Evolutionary conservation across 2,113 vertebrate genomes (phyloP), one percentile per base, ranked within the genome.

Genomic region (Microcebus tavaratra): DNA sequence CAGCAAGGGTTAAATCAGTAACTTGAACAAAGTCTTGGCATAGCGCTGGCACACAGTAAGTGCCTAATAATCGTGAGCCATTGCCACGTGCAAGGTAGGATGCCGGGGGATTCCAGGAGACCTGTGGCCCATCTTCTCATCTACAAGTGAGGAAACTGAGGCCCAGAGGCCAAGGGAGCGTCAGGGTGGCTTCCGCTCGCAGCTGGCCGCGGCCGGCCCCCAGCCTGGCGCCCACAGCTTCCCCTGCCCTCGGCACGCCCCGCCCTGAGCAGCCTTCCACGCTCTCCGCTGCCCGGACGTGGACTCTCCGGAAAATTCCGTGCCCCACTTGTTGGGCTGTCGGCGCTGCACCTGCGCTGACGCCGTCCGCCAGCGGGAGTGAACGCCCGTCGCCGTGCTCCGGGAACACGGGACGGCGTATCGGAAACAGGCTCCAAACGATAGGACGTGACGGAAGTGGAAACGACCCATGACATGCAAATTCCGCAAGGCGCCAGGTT

Each of bases 321-420:
- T 7, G 5, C 29, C 3, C 34, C 0, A 4, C 4, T 39, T 17
- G 87, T 55, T 11, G 23, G 39, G 27, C 45, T 29, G 34, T 20
- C 68, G 31, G 20, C 0, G 21, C 39, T 2, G 80, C 55, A 2
- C 0, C 13, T 34, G 34, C 8, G 11, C 72, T 50, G 14, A 18
- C 27, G 17, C 89, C 55, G 80, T 4, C 80, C 14, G 23, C 88
- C 65, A 86, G 7, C 14, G 15, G 11, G 27, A 63, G 79, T 21
- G 5, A 86, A 42, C 0, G 1, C 57, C 25, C 17, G 27, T 0
- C 0, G 5, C 11, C 0, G 7, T 36, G 36, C 36, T 36, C 36
- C 36, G 36, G 36, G 36, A 36, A 36, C 36, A 36, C 36, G 36
- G 36, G 36, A 36, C 36, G 2, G 61, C 0, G 0, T 9, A 1